Conservation (phyloP, 2,797 vertebrate species). For the Spizella passerina region DNA sequence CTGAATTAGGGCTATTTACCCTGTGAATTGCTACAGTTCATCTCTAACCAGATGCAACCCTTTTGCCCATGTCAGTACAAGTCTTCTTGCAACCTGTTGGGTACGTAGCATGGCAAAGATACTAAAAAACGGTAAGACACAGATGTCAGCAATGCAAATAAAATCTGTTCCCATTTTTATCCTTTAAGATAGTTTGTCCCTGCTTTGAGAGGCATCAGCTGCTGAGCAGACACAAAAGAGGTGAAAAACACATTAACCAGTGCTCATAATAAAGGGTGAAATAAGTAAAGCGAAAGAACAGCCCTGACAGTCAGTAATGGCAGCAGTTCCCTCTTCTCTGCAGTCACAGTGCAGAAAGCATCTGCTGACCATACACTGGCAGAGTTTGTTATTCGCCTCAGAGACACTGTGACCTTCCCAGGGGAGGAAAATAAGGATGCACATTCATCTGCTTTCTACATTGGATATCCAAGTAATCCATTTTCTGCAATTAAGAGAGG, state of each 20-base stretch:
- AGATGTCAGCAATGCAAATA: not conserved
- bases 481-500: not conserved
- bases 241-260: not conserved
- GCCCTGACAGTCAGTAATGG: not conserved
- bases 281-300: not conserved
- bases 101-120: not conserved
- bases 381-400: not conserved
- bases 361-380: slow-evolving; percentile 5
- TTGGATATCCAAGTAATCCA: not conserved
- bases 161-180: not conserved
- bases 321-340: not conserved
- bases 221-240: not conserved
- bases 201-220: not conserved
- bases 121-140: not conserved
- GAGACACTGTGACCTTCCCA: not conserved
- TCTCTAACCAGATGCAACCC: not conserved
- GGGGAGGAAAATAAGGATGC: not conserved
- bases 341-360: not conserved
- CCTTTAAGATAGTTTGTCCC: not conserved
- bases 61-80: not conserved
- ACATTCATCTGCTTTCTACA: not conserved
- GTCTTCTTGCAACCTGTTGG: not conserved
- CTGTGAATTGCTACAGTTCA: not conserved
- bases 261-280: not conserved
- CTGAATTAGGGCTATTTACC: not conserved